Percentiles rank a stretch among this genome's conserved stretches.
Conservation (phyloP, 2,113 vertebrate genomes). For the Larimichthys crocea region DNA sequence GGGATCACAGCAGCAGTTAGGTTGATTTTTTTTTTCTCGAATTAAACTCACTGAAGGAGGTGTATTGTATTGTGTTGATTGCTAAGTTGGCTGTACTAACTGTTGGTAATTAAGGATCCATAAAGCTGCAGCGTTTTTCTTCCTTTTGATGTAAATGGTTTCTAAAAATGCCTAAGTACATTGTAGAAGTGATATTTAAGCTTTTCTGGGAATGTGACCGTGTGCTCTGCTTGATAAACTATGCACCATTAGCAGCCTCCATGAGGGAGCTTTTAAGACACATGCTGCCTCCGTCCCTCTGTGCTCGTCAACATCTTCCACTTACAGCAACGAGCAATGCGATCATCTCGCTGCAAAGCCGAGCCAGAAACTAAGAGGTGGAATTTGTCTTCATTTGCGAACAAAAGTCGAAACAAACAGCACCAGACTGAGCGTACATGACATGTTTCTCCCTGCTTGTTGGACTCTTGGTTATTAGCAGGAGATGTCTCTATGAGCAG, state of each 20-base stretch:
- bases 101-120: conserved; percentile 41
- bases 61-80: conserved; percentile 14
- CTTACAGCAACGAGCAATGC: background rate
- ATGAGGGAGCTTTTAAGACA: conserved; percentile 39
- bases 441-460: background rate
- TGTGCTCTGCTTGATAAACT: conserved; percentile 36
- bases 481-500: background rate
- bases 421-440: background rate
- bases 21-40: background rate
- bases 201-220: background rate
- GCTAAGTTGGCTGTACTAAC: conserved; percentile 34
- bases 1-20: background rate
- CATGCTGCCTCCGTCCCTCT: conserved; percentile 22
- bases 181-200: conserved; percentile 22
- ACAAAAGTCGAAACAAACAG: background rate
- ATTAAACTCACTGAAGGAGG: background rate
- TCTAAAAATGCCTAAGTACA: conserved; percentile 15
- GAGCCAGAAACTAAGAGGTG: background rate
- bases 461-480: background rate
- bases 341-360: background rate
- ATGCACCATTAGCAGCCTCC: conserved; percentile 19
- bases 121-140: conserved; percentile 15
- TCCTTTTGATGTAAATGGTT: conserved; percentile 9
- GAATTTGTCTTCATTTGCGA: conserved; percentile 10
- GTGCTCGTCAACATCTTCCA: conserved; percentile 29